These are phyloP conservation scores for Mormyrus hasselquistii DNA, from an alignment of 2,797 vertebrate species.

Conservation along the genomic window DNA sequence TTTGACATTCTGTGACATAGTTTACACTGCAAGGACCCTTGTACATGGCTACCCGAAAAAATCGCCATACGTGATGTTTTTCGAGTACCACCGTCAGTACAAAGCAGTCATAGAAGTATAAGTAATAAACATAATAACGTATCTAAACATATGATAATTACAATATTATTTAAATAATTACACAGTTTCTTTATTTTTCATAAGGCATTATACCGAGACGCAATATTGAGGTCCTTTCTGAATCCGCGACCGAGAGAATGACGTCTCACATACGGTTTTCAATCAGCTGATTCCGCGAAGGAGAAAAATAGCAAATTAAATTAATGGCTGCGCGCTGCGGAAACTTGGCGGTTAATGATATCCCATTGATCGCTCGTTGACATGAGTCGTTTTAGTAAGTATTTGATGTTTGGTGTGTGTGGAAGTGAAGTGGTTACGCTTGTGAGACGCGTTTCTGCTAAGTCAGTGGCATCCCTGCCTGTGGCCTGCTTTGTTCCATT, in stretches of 20 bases:
- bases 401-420: not conserved
- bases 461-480: slow-evolving; percentile 47
- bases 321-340: slow-evolving; percentile 9
- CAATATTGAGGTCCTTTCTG: slow-evolving; percentile 45
- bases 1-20: not conserved
- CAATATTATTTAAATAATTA: not conserved
- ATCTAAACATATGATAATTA: not conserved
- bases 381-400: slow-evolving; percentile 60
- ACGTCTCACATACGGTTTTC: slow-evolving; percentile 43
- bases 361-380: slow-evolving; percentile 35
- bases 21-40: not conserved
- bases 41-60: not conserved
- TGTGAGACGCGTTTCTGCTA: slow-evolving; percentile 48
- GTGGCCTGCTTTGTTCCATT: slow-evolving; percentile 47
- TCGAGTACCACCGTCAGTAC: not conserved
- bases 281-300: slow-evolving; percentile 61
- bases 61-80: not conserved
- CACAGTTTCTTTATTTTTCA: not conserved
- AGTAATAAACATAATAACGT: not conserved
- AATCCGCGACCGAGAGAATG: slow-evolving; percentile 39
- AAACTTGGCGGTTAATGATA: slow-evolving; percentile 12
- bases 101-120: not conserved
- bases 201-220: slow-evolving; percentile 17
- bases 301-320: slow-evolving; percentile 38
- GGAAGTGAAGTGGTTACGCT: not conserved